phyloP scores from a whole-genome alignment of 1,140 invertebrate genomes.

The Belonocnema kinseyi region DNA sequence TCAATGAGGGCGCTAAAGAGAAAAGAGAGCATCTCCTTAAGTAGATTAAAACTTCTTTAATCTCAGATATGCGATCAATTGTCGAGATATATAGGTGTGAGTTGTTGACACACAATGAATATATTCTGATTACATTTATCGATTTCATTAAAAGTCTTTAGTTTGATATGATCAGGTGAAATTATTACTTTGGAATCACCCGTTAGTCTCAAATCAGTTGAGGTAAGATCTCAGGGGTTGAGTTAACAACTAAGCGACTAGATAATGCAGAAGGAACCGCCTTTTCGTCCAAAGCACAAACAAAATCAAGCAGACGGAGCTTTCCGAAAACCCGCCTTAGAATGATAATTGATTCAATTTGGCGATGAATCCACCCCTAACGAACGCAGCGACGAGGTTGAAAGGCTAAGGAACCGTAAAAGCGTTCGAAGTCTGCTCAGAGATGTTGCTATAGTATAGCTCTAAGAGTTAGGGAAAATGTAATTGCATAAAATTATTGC shows the following conservation, averaged over 20 bases:
- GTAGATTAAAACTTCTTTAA: constrained; percentile 22
- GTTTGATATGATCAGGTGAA: background rate
- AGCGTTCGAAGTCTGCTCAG: constrained; percentile 10
- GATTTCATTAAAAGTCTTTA: background rate
- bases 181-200: background rate
- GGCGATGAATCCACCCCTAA: constrained; percentile 25
- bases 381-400: constrained; percentile 10
- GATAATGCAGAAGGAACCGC: constrained; percentile 17
- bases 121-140: background rate
- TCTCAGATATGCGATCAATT: background rate
- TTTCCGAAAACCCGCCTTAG: constrained; percentile 25
- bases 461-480: background rate
- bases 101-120: background rate
- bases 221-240: background rate
- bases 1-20: constrained; percentile 1
- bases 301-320: constrained; percentile 18
- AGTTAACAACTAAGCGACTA: constrained; percentile 11
- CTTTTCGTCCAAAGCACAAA: constrained; percentile 14
- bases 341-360: constrained; percentile 30
- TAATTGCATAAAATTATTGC: constrained; percentile 11
- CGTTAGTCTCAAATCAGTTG: background rate
- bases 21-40: background rate
- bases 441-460: background rate
- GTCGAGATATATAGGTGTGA: background rate
- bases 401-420: constrained; percentile 27